phyloP scores from a whole-genome alignment of 2,113 vertebrate species.

The Crotalus helleri region DNA sequence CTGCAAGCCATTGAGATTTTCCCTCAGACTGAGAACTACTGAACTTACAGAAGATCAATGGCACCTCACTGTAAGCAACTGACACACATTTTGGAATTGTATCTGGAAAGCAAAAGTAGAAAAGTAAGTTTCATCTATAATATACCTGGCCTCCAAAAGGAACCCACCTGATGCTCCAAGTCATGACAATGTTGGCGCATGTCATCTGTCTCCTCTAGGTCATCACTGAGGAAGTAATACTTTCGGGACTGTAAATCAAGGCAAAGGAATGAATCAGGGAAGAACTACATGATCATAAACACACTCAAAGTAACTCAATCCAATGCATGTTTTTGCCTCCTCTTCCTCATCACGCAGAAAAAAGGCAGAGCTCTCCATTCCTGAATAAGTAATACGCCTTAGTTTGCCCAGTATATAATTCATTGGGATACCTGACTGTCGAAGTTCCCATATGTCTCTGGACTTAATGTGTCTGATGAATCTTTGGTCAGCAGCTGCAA shows the following conservation, averaged over 20 bases:
- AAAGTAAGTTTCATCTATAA: background rate
- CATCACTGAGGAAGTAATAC: conserved; percentile 89
- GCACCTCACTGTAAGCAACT: background rate
- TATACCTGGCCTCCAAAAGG: background rate
- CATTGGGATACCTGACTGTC: conserved; percentile 79
- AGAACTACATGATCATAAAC: no score
- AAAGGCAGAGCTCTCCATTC: background rate
- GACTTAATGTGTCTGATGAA: conserved; percentile 68
- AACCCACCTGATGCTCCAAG: conserved; percentile 83
- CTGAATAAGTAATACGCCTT: background rate
- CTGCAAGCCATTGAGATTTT: no score
- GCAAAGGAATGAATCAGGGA: background rate
- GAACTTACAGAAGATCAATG: background rate
- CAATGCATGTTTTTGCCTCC: background rate
- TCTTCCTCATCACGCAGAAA: background rate
- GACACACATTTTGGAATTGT: background rate
- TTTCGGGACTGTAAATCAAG: conserved; percentile 78
- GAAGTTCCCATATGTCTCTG: conserved; percentile 83
- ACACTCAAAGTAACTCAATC: background rate
- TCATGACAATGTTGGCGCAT: conserved; percentile 76
- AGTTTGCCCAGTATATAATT: background rate
- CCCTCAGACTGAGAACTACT: background rate
- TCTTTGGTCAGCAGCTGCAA: conserved; percentile 82
- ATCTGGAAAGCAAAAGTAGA: background rate
- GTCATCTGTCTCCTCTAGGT: conserved; percentile 74